Evolutionary conservation across 2,797 vertebrate species (phyloP), one percentile per base, ranked within the genome.

Genomic region (Schizopygopsis pylzovi): DNA sequence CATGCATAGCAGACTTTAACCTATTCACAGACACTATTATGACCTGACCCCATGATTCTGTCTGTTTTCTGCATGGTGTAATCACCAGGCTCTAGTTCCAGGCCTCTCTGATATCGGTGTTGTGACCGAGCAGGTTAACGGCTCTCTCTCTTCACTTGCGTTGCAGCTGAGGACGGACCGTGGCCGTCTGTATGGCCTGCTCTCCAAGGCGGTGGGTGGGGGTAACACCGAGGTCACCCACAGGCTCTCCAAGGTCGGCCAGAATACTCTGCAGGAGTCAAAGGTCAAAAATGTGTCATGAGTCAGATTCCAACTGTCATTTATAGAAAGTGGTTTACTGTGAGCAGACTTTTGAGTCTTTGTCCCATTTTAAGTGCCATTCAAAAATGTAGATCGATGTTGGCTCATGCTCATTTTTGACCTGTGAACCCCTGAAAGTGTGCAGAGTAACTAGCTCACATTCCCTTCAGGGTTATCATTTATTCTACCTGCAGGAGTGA

Each of bases 201-300:
- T 94, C 10, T 90, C 90, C 89, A 90, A 87, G 83, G 91, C 91
- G 10, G 81, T 91, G 76, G 91, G 91, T 88, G 82, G 88, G 89
- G 87, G 87, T 88, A 88, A 82, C 87, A 41, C 68, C 67, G 89
- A 92, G 88, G 82, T 90, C 90, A 90, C 91, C 86, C 82, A 16
- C 91, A 92, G 90, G 89, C 89, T 94, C 91, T 93, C 92, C 9
- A 93, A 95, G 93, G 94, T 95, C 87, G 91, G 93, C 86, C 82
- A 77, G 61, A 78, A 85, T 79, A 75, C 72, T 78, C 82, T 92
- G 89, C 87, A 82, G 67, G 82, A 70, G 85, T 88, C 80, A 85
- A 52, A 82, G 87, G 61, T 88, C 85, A 83, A 81, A 87, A 68
- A 82, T 81, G 65, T 76, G 7, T 13, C 41, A 8, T 25, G 68